Base-by-base conservation (phyloP, 2,113 vertebrate genomes). In the Leuciscus idus region DNA sequence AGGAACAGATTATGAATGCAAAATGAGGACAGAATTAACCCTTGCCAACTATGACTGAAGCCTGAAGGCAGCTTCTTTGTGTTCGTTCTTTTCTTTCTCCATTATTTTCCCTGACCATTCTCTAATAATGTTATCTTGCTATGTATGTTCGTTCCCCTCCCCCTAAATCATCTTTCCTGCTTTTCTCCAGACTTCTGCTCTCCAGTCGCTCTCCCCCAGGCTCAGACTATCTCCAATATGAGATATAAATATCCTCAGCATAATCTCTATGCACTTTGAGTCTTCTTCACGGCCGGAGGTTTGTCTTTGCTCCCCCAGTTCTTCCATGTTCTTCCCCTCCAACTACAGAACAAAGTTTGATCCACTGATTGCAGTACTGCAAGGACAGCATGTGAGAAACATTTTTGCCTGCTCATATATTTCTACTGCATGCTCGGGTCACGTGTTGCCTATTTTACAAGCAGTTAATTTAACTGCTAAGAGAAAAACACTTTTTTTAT, bases 171-270 rank as follows among this genome's bases (percentile, higher is more conserved):
- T 77, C 30, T 77, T 81, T 73, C 62, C 15, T 33, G 10, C n/a
- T 43, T 46, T 26, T 17, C 76, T 57, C 23, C 76, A 61, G 76
- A 80, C 61, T 72, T 50, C 28, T 46, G n/a, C 66, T 73, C 19
- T 73, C 11, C 64, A 59, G 19, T 73, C 50, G 21, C 77, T 13
- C 26, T 73, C 77, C 66, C 36, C 23, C 33, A 10, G 64, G 84
- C 77, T 26, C 36, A 2, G 50, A 85, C 78, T 17, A 61, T 61
- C 78, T 76, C 48, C 17, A 55, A 85, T 85, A 50, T 59, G 64
- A 68, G 72, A 75, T 82, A 88, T 85, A 88, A 85, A 85, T 88
- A 88, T 84, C 84, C 70, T 68, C 87, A 68, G 33, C 72, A 64
- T 85, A 82, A 68, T 66, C n/a, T 85, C 28, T 74, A 30, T 28